Conservation (phyloP, 2,888 invertebrate genomes). For the Stenotaenia linearis region DNA sequence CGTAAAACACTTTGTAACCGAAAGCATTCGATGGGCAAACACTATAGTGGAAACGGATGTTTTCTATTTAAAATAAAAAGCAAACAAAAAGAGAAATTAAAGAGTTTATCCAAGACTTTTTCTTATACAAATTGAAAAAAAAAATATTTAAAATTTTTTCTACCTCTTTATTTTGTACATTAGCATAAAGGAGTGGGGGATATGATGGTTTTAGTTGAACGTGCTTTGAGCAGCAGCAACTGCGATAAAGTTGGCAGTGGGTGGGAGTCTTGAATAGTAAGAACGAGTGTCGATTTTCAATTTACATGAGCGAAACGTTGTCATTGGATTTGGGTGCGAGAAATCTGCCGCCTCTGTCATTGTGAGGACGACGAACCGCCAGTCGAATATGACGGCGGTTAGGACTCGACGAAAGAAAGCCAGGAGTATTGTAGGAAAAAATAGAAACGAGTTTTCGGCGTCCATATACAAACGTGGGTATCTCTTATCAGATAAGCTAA, state of each 20-base stretch:
- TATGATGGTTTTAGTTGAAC: background rate
- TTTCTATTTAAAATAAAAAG: too few relatives aligned
- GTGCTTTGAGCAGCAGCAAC: background rate
- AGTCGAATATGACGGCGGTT: background rate
- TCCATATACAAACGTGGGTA: background rate
- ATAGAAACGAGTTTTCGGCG: background rate
- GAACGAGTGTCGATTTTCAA: slow-evolving; percentile 19
- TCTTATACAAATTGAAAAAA: too few relatives aligned
- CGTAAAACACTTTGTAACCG: too few relatives aligned
- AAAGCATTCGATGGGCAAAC: too few relatives aligned
- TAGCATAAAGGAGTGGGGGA: background rate
- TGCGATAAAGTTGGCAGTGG: slow-evolving; percentile 7
- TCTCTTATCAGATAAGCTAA: background rate
- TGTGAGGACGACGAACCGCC: background rate
- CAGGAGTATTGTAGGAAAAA: background rate
- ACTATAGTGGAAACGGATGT: too few relatives aligned
- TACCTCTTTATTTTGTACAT: background rate
- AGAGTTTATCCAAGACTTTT: too few relatives aligned
- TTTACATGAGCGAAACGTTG: slow-evolving; percentile 13
- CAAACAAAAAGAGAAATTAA: too few relatives aligned
- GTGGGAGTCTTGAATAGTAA: background rate
- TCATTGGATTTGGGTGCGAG: slow-evolving; percentile 14
- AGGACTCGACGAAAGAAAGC: background rate
- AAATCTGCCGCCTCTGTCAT: background rate
- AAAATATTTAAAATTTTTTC: too few relatives aligned